Base-by-base conservation (phyloP, 92 coral and sea anemone genomes). In the Phenganax stokvisi region DNA sequence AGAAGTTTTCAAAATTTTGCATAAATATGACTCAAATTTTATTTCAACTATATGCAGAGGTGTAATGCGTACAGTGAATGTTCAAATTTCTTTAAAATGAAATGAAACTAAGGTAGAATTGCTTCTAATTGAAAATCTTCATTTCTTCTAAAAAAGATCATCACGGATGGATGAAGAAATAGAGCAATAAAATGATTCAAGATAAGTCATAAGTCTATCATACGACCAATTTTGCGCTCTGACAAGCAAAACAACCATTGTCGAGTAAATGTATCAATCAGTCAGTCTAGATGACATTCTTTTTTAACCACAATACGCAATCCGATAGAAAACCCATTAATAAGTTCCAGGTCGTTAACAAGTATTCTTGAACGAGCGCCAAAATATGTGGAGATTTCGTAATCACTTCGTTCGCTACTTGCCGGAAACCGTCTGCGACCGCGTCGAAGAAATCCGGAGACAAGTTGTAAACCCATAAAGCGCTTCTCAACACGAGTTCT, bases 281-380 rank as follows among this genome's bases (percentile, higher is more conserved):
- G 0, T 7, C 67, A 13, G 8, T 4, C 67, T 9, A 73, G 11
- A 53, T 56, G 30, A 73, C 58, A 56, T 56, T 73, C 51, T n/a
- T 82, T 72, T 91, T 92, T 54, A 91, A 54, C 97, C 93, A 89
- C 15, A 84, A 85, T 29, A 94, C 85, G 0, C 65, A 83, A 72
- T 88, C 81, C 67, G 88, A 87, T 37, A 90, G 77, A 63, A 87
- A 84, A 84, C 88, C 92, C 57, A 92, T 81, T 28, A 90, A 89
- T 69, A 96, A 83, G 54, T 90, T 92, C 52, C 88, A 76, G 59
- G 99, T 97, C 31, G 92, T 96, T 47, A 89, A 63, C 16, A 90
- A 90, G 72, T 96, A 96, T 77, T 96, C 99, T 83, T 96, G 88
- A 28, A 96, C 85, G 81, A 96, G 92, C 29, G 97, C 97, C 69